Evolutionary conservation across 1,140 invertebrate genomes (phyloP).

Genomic region (Anastrepha obliqua): DNA sequence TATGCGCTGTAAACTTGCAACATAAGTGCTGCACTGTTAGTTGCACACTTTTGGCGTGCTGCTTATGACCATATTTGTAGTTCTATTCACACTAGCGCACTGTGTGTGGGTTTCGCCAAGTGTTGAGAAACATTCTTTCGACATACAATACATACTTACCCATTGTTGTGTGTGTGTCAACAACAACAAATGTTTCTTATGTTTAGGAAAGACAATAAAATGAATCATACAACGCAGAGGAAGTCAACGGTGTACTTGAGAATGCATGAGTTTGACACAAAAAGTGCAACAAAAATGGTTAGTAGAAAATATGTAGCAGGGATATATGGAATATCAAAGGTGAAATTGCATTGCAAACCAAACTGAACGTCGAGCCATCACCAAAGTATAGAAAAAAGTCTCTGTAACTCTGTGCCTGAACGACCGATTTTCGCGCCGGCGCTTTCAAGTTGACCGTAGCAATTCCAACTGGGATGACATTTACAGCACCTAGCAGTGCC

Average conservation of each 20-base stretch:
- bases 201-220: neutral
- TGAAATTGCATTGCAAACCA: no score
- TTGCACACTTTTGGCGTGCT: slow-evolving; percentile 23
- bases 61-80: slow-evolving; percentile 32
- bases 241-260: neutral
- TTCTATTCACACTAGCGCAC: slow-evolving; percentile 2
- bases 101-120: slow-evolving; percentile 18
- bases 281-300: neutral
- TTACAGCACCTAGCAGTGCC: no score
- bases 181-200: neutral
- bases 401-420: no score
- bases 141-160: neutral
- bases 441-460: no score
- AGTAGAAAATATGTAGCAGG: neutral
- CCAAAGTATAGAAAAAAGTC: no score
- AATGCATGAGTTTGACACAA: neutral
- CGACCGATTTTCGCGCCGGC: no score
- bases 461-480: no score
- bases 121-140: slow-evolving; percentile 40
- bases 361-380: no score
- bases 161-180: neutral
- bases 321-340: no score
- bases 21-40: neutral
- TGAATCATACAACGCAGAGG: slow-evolving; percentile 22
- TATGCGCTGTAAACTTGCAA: slow-evolving; percentile 35